Conservation (phyloP, 2,888 invertebrate species). For the Sesamia inferens region DNA sequence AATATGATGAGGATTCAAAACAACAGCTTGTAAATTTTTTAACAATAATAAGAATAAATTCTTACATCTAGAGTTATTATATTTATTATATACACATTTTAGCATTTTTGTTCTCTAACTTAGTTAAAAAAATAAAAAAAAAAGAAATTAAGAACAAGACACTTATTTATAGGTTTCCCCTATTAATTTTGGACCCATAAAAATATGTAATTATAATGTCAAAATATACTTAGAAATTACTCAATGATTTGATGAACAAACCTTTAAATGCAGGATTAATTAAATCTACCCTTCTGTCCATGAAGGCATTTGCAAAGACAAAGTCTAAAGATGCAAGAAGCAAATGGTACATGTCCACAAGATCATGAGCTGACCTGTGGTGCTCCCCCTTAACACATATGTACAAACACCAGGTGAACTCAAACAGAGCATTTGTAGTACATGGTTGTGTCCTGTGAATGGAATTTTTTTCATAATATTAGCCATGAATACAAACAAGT, state of each 20-base stretch:
- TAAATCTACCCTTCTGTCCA: constrained; percentile 94
- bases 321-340: constrained; percentile 97
- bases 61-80: not conserved
- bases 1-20: too few relatives aligned
- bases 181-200: too few relatives aligned
- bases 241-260: constrained; percentile 17
- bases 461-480: not conserved
- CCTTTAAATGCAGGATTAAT: constrained; percentile 96
- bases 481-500: not conserved
- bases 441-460: constrained; percentile 92
- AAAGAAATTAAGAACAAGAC: too few relatives aligned
- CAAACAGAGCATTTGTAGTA: constrained; percentile 95
- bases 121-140: not conserved
- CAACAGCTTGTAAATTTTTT: too few relatives aligned
- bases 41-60: not conserved
- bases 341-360: constrained; percentile 98
- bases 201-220: not conserved
- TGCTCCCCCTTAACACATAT: constrained; percentile 96
- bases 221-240: not conserved
- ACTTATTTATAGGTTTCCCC: not conserved
- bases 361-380: constrained; percentile 96
- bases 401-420: constrained; percentile 98
- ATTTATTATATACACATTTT: not conserved
- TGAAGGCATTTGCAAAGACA: constrained; percentile 95
- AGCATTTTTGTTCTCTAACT: not conserved